phyloP scores from a whole-genome alignment of 2,797 vertebrate species.

The Enteromius anoplus region DNA sequence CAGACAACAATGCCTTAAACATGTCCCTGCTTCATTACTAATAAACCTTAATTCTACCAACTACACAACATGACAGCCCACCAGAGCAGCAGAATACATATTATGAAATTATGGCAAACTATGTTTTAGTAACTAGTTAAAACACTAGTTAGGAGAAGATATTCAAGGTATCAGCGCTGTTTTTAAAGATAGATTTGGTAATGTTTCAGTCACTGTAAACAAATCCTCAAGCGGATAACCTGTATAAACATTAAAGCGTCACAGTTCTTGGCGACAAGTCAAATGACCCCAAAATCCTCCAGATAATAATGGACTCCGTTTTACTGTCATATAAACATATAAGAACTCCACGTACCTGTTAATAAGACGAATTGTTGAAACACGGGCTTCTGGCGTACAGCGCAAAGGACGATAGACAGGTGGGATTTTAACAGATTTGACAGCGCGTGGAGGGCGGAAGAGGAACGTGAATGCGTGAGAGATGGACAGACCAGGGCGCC shows the following conservation, averaged over 20 bases:
- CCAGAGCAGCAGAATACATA: not conserved
- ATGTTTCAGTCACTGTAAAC: slow-evolving; percentile 3
- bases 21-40: not conserved
- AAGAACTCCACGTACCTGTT: not conserved
- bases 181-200: not conserved
- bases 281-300: not conserved
- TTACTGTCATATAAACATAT: not conserved
- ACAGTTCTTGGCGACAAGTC: too few species aligned
- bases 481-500: not conserved
- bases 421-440: not conserved
- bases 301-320: not conserved
- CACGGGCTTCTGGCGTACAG: not conserved
- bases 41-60: not conserved
- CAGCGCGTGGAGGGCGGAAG: not conserved
- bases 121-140: not conserved
- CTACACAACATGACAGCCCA: not conserved
- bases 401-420: not conserved
- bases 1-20: not conserved
- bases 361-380: not conserved
- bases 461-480: not conserved
- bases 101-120: not conserved
- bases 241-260: not conserved
- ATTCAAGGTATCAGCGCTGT: too few species aligned
- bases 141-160: not conserved
- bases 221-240: not conserved